Conservation (phyloP, 2,797 vertebrate genomes). For the Periparus ater region DNA sequence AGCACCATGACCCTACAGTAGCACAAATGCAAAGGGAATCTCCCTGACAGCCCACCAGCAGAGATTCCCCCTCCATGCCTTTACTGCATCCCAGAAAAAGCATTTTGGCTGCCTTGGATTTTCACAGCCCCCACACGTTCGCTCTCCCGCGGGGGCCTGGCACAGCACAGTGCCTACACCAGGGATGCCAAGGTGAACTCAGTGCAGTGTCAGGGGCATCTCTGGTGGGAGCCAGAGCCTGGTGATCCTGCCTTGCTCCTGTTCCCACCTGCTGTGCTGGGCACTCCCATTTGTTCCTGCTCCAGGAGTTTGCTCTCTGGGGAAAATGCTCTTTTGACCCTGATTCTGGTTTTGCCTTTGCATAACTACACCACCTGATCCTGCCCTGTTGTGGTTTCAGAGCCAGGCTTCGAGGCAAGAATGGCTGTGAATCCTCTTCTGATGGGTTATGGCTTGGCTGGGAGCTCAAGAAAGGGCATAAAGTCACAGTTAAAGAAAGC, state of each 20-base stretch:
- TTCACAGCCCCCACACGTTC: background rate
- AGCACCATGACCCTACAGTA: background rate
- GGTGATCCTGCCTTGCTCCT: background rate
- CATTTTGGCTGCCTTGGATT: background rate
- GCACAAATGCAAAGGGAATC: background rate
- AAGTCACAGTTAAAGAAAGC: background rate
- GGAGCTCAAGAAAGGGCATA: background rate
- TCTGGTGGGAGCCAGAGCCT: background rate
- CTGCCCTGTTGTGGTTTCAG: background rate
- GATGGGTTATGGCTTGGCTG: background rate
- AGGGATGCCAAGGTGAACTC: background rate
- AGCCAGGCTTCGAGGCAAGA: background rate
- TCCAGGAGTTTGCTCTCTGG: background rate
- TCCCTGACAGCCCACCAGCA: background rate
- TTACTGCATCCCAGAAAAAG: background rate
- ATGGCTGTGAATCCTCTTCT: background rate
- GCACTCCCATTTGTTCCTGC: background rate
- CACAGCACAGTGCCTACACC: background rate
- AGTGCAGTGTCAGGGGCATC: background rate
- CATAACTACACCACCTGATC: background rate
- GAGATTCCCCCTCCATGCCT: background rate
- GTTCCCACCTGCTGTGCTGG: background rate
- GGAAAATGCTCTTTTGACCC: background rate
- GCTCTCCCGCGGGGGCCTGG: fast-evolving
- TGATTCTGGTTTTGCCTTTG: background rate